These are phyloP conservation scores for Benthosema pterotum DNA, from an alignment of 2,797 vertebrate species.

Conservation along the genomic window DNA sequence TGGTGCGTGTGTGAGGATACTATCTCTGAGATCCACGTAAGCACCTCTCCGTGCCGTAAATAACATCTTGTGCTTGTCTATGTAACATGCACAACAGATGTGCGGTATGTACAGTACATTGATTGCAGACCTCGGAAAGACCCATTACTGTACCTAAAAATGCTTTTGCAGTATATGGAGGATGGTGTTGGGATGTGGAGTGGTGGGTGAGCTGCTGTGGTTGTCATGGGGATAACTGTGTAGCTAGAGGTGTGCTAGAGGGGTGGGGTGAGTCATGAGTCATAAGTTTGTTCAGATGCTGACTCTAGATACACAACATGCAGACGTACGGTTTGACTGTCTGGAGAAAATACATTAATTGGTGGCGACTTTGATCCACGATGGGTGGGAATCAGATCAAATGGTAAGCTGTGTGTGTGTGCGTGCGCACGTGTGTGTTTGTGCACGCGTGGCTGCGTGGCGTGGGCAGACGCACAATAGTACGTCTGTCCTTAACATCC, in stretches of 20 bases:
- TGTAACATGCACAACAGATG: neutral
- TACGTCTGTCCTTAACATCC: too few relatives aligned
- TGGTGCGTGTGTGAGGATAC: conserved; percentile 24
- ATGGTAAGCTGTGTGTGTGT: conserved; percentile 60
- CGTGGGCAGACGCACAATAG: too few relatives aligned
- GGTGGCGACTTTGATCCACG: conserved; percentile 9
- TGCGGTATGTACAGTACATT: too few relatives aligned
- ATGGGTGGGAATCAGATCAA: conserved; percentile 73
- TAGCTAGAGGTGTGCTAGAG: conserved; percentile 37
- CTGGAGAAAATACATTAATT: conserved; percentile 18
- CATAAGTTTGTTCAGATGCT: conserved; percentile 51
- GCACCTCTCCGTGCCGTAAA: too few relatives aligned
- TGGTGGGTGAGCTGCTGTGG: conserved; percentile 6
- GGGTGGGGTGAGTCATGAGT: conserved; percentile 33
- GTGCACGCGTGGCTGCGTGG: conserved; percentile 7
- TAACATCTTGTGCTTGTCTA: neutral
- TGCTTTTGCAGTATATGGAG: neutral
- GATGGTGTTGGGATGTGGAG: neutral
- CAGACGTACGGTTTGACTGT: conserved; percentile 5
- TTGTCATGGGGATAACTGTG: conserved; percentile 32
- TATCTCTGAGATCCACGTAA: neutral
- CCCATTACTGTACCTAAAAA: neutral
- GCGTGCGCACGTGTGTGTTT: neutral
- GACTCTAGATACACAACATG: conserved; percentile 23
- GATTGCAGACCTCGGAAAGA: neutral